These are phyloP conservation scores for Hirtodrosophila confusa DNA, from an alignment of 2,888 invertebrate species.

Conservation along the genomic window DNA sequence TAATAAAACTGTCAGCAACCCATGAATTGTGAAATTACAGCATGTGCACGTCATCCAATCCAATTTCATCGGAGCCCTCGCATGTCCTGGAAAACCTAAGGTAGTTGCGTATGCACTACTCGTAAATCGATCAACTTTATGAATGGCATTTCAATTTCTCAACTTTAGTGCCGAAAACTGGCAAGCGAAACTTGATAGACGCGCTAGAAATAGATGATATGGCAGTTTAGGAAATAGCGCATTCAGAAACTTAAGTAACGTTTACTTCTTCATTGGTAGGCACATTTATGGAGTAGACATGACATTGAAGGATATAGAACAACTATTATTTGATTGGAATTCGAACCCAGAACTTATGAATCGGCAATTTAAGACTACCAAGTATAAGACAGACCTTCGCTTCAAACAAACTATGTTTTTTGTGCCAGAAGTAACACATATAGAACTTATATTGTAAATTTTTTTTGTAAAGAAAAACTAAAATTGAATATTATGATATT, in stretches of 20 bases:
- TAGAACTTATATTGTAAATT: no score
- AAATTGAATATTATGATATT: no score
- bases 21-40: slow-evolving; percentile 32
- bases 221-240: neutral
- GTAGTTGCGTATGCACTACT: neutral
- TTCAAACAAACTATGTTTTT: no score
- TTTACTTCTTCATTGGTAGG: no score
- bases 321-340: no score
- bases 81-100: neutral
- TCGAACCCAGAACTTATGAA: no score
- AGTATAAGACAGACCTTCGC: no score
- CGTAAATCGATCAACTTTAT: slow-evolving; percentile 47
- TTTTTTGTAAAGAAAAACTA: no score
- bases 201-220: neutral
- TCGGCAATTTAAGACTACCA: no score
- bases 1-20: slow-evolving; percentile 39
- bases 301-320: no score
- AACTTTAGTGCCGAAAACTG: slow-evolving; percentile 16
- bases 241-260: neutral
- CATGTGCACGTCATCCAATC: slow-evolving; percentile 12
- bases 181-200: slow-evolving; percentile 14
- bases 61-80: slow-evolving; percentile 6
- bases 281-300: no score
- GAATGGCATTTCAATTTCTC: slow-evolving; percentile 56
- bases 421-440: no score